Evolutionary conservation across 2,888 invertebrate genomes (phyloP).

Genomic region (Coelopa pilipes): DNA sequence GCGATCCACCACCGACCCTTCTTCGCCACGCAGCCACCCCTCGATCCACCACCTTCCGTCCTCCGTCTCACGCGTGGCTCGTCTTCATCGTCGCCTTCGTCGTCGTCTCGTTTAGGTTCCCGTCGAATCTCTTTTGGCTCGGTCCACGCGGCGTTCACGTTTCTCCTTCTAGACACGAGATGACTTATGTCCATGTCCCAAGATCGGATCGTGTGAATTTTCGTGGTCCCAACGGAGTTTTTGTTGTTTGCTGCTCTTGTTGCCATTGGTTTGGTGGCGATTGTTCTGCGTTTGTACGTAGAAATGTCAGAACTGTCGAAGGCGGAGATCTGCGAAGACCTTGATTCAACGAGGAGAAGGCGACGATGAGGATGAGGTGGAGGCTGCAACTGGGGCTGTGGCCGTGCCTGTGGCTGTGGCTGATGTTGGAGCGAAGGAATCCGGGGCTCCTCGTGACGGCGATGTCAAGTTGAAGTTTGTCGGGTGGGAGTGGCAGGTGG

Average conservation of each 20-base stretch:
- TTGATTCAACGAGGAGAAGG: not conserved
- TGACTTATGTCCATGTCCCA: conserved; percentile 19
- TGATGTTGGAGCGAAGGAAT: too few species aligned
- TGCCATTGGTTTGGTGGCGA: not conserved
- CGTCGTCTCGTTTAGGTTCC: too few species aligned
- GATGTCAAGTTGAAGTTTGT: conserved; percentile 60
- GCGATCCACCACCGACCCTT: not conserved
- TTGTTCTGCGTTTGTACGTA: not conserved
- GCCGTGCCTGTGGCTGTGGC: not conserved
- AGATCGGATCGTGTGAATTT: conserved; percentile 29
- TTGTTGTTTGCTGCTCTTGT: not conserved
- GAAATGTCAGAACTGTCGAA: not conserved
- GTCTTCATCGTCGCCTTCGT: not conserved
- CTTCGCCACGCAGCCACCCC: not conserved
- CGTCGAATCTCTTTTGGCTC: not conserved
- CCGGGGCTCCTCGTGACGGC: not conserved
- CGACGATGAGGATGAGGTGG: too few species aligned
- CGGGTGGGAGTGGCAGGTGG: not conserved
- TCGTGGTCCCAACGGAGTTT: not conserved
- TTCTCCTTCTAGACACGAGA: not conserved
- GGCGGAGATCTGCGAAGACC: not conserved
- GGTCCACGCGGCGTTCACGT: not conserved
- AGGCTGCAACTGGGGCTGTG: too few species aligned
- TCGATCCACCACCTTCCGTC: not conserved
- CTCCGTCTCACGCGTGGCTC: not conserved